Evolutionary conservation across 1,140 invertebrate genomes (phyloP).

Genomic region (Samia ricini): DNA sequence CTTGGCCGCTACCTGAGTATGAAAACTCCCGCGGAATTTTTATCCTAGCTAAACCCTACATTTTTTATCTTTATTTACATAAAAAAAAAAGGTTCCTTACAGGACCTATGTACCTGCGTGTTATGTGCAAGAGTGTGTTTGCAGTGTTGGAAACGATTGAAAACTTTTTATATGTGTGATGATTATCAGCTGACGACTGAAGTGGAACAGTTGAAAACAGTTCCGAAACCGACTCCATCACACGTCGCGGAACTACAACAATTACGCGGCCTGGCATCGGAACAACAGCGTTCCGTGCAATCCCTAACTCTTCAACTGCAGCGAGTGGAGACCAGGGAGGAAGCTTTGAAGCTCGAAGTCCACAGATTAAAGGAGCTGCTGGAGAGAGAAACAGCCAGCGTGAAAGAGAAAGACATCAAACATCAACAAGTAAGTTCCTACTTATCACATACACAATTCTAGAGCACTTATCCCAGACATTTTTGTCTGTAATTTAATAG

Average conservation of each 20-base stretch:
- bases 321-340: slow-evolving; percentile 57
- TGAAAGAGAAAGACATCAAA: slow-evolving; percentile 52
- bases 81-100: too few relatives aligned
- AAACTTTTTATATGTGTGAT: too few relatives aligned
- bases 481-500: too few relatives aligned
- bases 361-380: slow-evolving; percentile 60
- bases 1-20: too few relatives aligned
- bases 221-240: slow-evolving; percentile 37
- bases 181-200: slow-evolving; percentile 47
- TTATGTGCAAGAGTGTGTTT: too few relatives aligned
- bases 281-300: slow-evolving; percentile 62
- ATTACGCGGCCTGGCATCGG: slow-evolving; percentile 47
- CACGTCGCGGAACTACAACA: slow-evolving; percentile 62
- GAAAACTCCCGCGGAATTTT: too few relatives aligned
- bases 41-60: too few relatives aligned
- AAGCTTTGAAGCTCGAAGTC: slow-evolving; percentile 56
- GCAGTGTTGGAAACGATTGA: too few relatives aligned
- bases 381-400: slow-evolving; percentile 46
- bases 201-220: slow-evolving; percentile 48
- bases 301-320: slow-evolving; percentile 54
- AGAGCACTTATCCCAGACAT: too few relatives aligned
- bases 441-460: too few relatives aligned
- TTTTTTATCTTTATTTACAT: too few relatives aligned
- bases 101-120: too few relatives aligned
- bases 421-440: slow-evolving; percentile 51